Conservation (phyloP, 2,888 invertebrate genomes). For the Tenthredo distinguenda region DNA sequence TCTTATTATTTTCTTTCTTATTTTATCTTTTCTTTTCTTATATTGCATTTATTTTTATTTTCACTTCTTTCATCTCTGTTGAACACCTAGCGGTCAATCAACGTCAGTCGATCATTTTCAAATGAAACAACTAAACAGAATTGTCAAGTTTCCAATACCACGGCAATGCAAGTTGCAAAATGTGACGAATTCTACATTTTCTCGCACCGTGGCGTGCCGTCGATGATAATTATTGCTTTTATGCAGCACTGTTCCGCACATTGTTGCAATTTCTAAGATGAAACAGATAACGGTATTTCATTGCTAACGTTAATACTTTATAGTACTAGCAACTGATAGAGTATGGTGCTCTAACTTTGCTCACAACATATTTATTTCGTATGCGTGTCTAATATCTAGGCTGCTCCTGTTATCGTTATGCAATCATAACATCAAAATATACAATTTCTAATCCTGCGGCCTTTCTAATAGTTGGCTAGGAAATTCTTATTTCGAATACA, state of each 20-base stretch:
- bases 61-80: conserved; percentile 28
- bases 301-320: conserved; percentile 37
- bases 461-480: not conserved
- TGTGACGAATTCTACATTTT: not conserved
- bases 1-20: not conserved
- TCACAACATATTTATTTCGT: conserved; percentile 13
- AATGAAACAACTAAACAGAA: conserved; percentile 6
- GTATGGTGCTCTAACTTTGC: conserved; percentile 7
- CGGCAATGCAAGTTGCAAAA: not conserved
- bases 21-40: not conserved
- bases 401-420: not conserved
- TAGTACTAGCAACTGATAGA: conserved; percentile 11
- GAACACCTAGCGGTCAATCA: conserved; percentile 47
- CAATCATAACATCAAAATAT: conserved; percentile 1
- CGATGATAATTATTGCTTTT: conserved; percentile 35
- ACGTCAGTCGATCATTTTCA: conserved; percentile 10
- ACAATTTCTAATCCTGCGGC: not conserved
- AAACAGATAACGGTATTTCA: not conserved
- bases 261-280: not conserved
- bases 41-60: not conserved
- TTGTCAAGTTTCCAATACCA: not conserved
- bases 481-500: not conserved
- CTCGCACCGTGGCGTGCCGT: not conserved
- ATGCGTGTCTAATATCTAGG: conserved; percentile 25
- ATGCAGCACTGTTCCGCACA: not conserved